These are phyloP conservation scores for Brenthis daphne DNA, from an alignment of 2,888 invertebrate genomes.

Conservation along the genomic window DNA sequence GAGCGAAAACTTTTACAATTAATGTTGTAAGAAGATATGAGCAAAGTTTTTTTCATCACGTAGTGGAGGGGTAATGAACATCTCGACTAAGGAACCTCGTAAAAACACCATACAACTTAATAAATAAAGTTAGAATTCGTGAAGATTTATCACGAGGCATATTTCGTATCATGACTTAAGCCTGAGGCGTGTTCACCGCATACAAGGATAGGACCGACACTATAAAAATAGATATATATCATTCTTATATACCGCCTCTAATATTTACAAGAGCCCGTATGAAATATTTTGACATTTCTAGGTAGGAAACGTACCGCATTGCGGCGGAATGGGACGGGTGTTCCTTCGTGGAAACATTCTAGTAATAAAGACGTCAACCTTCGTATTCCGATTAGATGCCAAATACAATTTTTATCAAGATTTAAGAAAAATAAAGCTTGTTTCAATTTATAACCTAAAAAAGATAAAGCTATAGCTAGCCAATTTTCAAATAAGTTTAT, in stretches of 20 bases:
- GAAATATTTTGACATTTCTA: constrained; percentile 79
- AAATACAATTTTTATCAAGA: constrained; percentile 9
- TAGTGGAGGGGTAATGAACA: constrained; percentile 76
- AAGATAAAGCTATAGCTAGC: neutral
- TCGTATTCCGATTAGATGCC: constrained; percentile 29
- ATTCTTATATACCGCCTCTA: constrained; percentile 62
- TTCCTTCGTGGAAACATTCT: constrained; percentile 62
- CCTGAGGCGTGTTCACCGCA: constrained; percentile 61
- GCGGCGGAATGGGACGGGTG: constrained; percentile 52
- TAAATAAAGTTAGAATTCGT: constrained; percentile 78
- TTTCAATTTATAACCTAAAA: neutral
- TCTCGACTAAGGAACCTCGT: constrained; percentile 73
- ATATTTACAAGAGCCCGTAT: constrained; percentile 61
- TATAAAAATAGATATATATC: constrained; percentile 70
- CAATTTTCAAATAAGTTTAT: too few relatives aligned
- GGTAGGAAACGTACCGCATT: constrained; percentile 55
- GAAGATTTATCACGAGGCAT: constrained; percentile 76
- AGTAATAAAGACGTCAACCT: constrained; percentile 53
- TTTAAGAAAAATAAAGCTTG: neutral
- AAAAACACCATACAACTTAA: constrained; percentile 81
- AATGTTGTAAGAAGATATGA: constrained; percentile 77
- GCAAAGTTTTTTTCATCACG: constrained; percentile 79
- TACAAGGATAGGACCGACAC: constrained; percentile 53
- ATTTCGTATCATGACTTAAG: constrained; percentile 69
- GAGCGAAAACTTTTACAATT: constrained; percentile 69